Percentiles rank a stretch among this genome's conserved stretches.
Evolutionary conservation across 2,797 vertebrate genomes (phyloP).

Genomic region (Enteromius anoplus): DNA sequence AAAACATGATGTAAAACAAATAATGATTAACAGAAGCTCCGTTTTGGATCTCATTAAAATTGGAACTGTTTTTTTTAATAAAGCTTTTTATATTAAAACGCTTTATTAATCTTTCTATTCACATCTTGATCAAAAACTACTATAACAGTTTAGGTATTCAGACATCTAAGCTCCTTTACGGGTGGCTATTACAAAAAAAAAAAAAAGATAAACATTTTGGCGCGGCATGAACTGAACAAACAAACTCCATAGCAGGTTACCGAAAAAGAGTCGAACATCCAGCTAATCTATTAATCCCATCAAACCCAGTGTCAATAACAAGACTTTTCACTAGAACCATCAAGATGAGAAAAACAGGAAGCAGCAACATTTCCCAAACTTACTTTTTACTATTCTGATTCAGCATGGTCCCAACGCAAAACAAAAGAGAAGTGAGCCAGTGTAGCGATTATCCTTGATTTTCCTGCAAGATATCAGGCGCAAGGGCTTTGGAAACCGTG

Average conservation of each 20-base stretch:
- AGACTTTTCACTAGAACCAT: slow-evolving; percentile 29
- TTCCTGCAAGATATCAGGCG: slow-evolving; percentile 32
- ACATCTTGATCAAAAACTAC: background rate
- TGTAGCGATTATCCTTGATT: slow-evolving; percentile 27
- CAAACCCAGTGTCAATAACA: slow-evolving; percentile 3
- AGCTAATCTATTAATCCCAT: slow-evolving; percentile 6
- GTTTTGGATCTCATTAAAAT: background rate
- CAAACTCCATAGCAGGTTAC: background rate
- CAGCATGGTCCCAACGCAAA: slow-evolving; percentile 53
- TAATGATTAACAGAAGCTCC: background rate
- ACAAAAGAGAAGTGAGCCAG: slow-evolving; percentile 18
- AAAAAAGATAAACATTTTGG: background rate
- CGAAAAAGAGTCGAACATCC: background rate
- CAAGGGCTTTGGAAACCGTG: slow-evolving; percentile 16
- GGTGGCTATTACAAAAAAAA: background rate
- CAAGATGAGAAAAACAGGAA: slow-evolving; percentile 36
- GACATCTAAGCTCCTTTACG: background rate
- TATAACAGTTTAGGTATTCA: background rate
- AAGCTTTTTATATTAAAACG: background rate
- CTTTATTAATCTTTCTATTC: background rate
- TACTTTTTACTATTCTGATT: slow-evolving; percentile 58
- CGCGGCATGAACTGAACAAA: background rate
- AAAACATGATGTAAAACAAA: background rate
- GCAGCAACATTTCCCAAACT: slow-evolving; percentile 45
- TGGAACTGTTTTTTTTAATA: background rate